These are phyloP conservation scores for Anguilla marmorata DNA, from an alignment of 2,797 vertebrate genomes.

Conservation along the genomic window DNA sequence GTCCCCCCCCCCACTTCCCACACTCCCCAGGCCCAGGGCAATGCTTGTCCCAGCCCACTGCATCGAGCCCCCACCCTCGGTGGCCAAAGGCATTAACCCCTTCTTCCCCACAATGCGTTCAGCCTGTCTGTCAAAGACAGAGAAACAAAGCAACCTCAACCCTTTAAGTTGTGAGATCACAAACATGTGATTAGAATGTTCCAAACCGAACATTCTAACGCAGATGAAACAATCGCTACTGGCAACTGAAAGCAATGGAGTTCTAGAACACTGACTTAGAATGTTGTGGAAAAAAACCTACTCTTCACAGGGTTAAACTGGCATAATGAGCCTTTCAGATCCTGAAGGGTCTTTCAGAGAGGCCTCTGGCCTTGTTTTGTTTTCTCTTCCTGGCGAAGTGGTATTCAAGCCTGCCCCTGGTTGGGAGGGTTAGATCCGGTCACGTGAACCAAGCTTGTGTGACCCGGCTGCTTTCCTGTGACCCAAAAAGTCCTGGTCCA, in stretches of 20 bases:
- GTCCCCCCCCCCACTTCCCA: conserved; percentile 34
- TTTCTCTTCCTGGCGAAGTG: neutral
- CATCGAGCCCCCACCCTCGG: neutral
- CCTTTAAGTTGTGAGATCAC: too few relatives aligned
- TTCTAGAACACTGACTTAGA: too few relatives aligned
- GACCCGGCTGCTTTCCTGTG: neutral
- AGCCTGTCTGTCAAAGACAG: conserved; percentile 1
- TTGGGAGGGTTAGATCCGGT: neutral
- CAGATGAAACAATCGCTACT: too few relatives aligned
- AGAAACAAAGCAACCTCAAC: neutral
- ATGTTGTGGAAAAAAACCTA: too few relatives aligned
- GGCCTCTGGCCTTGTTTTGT: neutral
- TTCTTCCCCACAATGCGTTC: neutral
- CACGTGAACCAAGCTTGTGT: neutral
- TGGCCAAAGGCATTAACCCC: conserved; percentile 10
- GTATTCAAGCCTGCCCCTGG: neutral
- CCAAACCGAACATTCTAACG: too few relatives aligned
- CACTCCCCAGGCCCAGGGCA: conserved; percentile 39
- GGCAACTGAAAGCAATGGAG: too few relatives aligned
- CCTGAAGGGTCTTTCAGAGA: neutral
- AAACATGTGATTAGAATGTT: too few relatives aligned
- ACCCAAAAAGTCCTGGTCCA: neutral
- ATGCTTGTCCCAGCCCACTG: conserved; percentile 16
- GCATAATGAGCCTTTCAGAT: neutral
- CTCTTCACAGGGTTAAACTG: neutral